Evolutionary conservation across 2,888 invertebrate genomes (phyloP).

Genomic region (Hypena proboscidalis): DNA sequence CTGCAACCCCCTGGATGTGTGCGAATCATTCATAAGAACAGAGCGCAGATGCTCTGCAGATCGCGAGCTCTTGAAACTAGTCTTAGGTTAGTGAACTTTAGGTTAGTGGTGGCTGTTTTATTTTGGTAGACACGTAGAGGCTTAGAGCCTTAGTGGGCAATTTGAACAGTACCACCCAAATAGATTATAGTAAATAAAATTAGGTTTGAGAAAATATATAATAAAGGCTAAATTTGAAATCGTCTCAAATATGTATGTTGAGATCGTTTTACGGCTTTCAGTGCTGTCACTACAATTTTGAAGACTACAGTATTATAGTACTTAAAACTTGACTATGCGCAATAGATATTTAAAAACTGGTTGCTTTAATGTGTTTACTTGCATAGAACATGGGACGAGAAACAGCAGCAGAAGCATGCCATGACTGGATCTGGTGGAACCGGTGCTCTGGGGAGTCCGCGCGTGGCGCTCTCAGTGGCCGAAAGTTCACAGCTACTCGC

Average conservation of each 20-base stretch:
- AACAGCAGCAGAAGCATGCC: slow-evolving; percentile 72
- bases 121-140: slow-evolving; percentile 22
- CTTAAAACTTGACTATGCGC: no score
- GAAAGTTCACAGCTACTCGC: slow-evolving; percentile 90
- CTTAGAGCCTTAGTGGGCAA: slow-evolving; percentile 15
- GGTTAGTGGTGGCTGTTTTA: slow-evolving; percentile 38
- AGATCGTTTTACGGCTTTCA: no score
- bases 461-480: slow-evolving; percentile 81
- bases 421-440: slow-evolving; percentile 44
- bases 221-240: no score
- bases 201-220: no score
- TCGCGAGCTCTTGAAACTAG: slow-evolving; percentile 96
- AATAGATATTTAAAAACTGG: no score
- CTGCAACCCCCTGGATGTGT: slow-evolving; percentile 98
- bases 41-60: slow-evolving; percentile 97
- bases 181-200: no score
- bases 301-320: no score
- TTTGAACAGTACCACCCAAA: slow-evolving; percentile 8
- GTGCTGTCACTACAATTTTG: no score
- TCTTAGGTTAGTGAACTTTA: slow-evolving; percentile 82
- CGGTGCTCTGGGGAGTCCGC: slow-evolving; percentile 42
- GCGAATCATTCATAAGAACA: slow-evolving; percentile 97
- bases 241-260: no score
- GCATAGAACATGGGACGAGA: slow-evolving; percentile 78
- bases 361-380: background rate